Evolutionary conservation across 1,140 invertebrate genomes (phyloP), one percentile per base, ranked within the genome.

Genomic region (Trachelipus rathkii): DNA sequence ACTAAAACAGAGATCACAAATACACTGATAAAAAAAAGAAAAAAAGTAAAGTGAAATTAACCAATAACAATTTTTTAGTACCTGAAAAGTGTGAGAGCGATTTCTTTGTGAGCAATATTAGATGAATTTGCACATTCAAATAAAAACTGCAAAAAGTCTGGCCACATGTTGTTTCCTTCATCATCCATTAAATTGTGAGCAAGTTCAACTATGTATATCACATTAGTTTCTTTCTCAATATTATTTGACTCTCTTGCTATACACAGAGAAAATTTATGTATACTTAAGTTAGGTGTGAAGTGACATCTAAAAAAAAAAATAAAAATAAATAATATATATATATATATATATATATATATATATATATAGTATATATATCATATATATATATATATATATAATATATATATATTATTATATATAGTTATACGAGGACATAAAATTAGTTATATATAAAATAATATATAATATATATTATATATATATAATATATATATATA

Each of bases 141-240:
- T 82, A 99, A 88, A 85, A 98, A 99, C 84, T 96, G 92, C 43
- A 99, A 87, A 84, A 99, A 94, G 84, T 98, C 96, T 33, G 94
- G 95, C 97, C 97, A 99, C 77, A 91, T 90, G 86, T 98, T 98
- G 83, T 95, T 95, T 43, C 95, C 95, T 84, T 97, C 94, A 81
- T 98, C 96, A 85, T 99, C 96, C 80, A 99, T 92, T 76, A 97
- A 88, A 87, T 96, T 97, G 83, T 96, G 89, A 0, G 95, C 95
- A 44, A 98, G 88, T 88, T 99, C 97, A 44, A 96, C 92, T 66
- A 92, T 91, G n/a, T 73, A 96, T 91, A 85, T 99, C 97, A 85
- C 95, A 97, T 24, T 96, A 88, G 88, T 98, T 98, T 77, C 93
- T 92, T 79, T 95, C 87, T 68, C 98, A 87, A 6, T 84, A 81